Percentiles rank a stretch among this genome's conserved stretches.
These are phyloP conservation scores for Jaculus jaculus DNA, from an alignment of 2,113 vertebrate genomes.

Conservation along the genomic window DNA sequence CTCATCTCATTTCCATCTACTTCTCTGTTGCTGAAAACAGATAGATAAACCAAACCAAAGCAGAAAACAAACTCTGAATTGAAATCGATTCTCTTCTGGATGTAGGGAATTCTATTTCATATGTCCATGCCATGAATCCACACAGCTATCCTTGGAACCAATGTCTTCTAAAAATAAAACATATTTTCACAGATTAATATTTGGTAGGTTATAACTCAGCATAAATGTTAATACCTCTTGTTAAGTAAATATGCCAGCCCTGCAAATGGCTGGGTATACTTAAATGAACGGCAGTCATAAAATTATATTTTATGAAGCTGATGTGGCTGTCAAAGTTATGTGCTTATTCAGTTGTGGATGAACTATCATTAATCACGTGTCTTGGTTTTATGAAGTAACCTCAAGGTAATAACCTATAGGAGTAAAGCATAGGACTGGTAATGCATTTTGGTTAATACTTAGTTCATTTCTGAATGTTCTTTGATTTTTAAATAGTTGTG, in stretches of 20 bases:
- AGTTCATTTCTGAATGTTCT: conserved; percentile 61
- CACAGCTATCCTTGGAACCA: neutral
- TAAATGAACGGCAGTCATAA: conserved; percentile 21
- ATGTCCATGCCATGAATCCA: neutral
- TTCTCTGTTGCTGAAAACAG: conserved; percentile 9
- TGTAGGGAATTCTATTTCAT: neutral
- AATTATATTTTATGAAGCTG: conserved; percentile 17
- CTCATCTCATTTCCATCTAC: neutral
- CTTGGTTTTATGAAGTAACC: conserved; percentile 65
- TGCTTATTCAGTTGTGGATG: conserved; percentile 44
- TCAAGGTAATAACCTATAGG: conserved; percentile 54
- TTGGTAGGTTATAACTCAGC: neutral
- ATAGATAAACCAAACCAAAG: neutral
- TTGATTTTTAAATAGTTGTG: conserved; percentile 65
- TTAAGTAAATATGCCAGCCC: conserved; percentile 29
- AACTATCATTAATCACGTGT: neutral
- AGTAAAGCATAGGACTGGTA: conserved; percentile 38
- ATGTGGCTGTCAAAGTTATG: conserved; percentile 45
- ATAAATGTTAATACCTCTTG: neutral
- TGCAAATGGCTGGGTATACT: neutral
- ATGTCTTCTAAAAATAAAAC: conserved; percentile 17
- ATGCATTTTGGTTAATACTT: conserved; percentile 64
- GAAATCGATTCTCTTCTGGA: conserved; percentile 4
- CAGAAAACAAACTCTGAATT: neutral
- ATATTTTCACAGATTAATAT: conserved; percentile 4